Conservation (phyloP, 2,888 invertebrate genomes). For the Meganola albula region DNA sequence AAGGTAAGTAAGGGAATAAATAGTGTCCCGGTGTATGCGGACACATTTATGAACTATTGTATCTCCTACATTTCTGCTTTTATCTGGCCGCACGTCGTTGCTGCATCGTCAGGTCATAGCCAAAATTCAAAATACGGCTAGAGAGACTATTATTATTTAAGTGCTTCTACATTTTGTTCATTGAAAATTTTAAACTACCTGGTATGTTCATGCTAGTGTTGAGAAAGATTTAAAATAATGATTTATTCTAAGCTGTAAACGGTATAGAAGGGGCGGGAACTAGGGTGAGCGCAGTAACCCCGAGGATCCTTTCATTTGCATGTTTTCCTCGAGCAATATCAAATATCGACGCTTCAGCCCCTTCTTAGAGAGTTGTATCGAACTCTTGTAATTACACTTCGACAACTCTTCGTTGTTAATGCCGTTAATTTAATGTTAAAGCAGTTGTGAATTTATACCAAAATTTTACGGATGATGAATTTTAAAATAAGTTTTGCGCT, state of each 20-base stretch:
- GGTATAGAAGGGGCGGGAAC: conserved; percentile 12
- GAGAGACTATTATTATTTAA: no score
- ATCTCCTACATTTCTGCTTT: no score
- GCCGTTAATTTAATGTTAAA: conserved; percentile 35
- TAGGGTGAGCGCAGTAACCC: conserved; percentile 30
- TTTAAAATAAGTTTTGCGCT: no score
- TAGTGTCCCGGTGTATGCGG: no score
- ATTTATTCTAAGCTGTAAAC: conserved; percentile 30
- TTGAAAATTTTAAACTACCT: conserved; percentile 31
- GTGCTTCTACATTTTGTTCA: conserved; percentile 13
- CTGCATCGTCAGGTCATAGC: no score
- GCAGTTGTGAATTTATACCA: not conserved
- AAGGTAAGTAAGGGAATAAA: no score
- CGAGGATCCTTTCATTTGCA: conserved; percentile 60
- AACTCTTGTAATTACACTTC: conserved; percentile 48
- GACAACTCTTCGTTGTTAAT: conserved; percentile 46
- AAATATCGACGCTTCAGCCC: conserved; percentile 47
- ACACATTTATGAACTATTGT: no score
- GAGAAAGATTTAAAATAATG: conserved; percentile 34
- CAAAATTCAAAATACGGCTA: no score
- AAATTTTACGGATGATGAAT: no score
- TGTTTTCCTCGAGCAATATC: conserved; percentile 58
- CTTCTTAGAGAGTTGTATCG: conserved; percentile 37
- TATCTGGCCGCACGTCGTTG: no score
- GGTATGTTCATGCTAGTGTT: conserved; percentile 28